These are phyloP conservation scores for Villa cingulata DNA, from an alignment of 2,888 invertebrate species.

Conservation along the genomic window DNA sequence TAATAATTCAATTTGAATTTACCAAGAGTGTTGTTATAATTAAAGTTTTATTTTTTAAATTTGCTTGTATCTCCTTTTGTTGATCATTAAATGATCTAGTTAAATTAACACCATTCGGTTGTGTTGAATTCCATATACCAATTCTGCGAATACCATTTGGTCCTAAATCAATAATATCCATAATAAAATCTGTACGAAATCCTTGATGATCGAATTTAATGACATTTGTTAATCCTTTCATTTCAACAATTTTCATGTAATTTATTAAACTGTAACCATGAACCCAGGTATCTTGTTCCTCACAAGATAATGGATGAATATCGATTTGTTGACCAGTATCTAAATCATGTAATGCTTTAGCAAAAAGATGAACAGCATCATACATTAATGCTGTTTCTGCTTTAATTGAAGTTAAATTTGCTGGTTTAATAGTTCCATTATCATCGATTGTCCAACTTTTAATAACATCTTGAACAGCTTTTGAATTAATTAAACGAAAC, in stretches of 20 bases:
- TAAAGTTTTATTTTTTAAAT: conserved; percentile 81
- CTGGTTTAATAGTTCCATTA: conserved; percentile 45
- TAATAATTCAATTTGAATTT: conserved; percentile 29
- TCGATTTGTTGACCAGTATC: conserved; percentile 83
- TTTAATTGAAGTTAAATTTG: conserved; percentile 34
- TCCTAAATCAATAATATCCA: conserved; percentile 83
- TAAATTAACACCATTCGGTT: conserved; percentile 65
- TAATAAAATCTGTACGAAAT: conserved; percentile 76
- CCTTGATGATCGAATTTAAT: conserved; percentile 92
- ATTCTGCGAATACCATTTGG: conserved; percentile 72
- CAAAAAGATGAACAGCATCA: conserved; percentile 88
- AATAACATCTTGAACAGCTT: conserved; percentile 64
- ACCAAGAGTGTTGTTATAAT: conserved; percentile 85
- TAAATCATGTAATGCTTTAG: conserved; percentile 80
- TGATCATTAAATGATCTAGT: conserved; percentile 75
- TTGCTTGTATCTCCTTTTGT: conserved; percentile 77
- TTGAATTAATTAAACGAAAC: conserved; percentile 75
- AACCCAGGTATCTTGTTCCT: conserved; percentile 81
- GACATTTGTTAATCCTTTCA: conserved; percentile 82
- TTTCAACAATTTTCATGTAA: conserved; percentile 93
- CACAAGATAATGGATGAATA: conserved; percentile 75
- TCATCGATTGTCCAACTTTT: conserved; percentile 69
- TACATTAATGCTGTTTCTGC: conserved; percentile 94
- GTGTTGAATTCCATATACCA: conserved; percentile 75
- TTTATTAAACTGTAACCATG: conserved; percentile 90